Evolutionary conservation across 1,140 invertebrate species (phyloP).

Genomic region (Drosophila sulfurigaster): DNA sequence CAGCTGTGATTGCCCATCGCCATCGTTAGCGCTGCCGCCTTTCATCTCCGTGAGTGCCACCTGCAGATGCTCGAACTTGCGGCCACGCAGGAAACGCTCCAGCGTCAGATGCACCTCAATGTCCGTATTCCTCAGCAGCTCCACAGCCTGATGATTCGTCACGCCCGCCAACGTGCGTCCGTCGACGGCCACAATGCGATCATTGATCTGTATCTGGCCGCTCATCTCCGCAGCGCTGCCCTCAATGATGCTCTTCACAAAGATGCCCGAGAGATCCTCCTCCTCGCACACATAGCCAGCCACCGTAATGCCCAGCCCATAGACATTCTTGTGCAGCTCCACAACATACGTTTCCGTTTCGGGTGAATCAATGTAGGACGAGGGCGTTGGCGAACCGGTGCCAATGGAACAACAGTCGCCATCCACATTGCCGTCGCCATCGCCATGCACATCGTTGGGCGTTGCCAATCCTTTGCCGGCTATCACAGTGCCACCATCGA

Average conservation of each 20-base stretch:
- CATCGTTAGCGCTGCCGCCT: constrained; percentile 82
- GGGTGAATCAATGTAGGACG: constrained; percentile 80
- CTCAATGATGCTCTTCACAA: constrained; percentile 97
- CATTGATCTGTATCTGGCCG: constrained; percentile 95
- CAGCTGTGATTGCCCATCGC: constrained; percentile 86
- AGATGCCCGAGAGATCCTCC: constrained; percentile 95
- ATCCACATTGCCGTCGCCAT: constrained; percentile 30
- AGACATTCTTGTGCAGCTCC: constrained; percentile 88
- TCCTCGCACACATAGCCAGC: constrained; percentile 90
- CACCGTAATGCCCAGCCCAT: constrained; percentile 89
- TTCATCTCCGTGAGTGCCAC: constrained; percentile 90
- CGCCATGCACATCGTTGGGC: constrained; percentile 26
- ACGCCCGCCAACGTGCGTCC: constrained; percentile 92
- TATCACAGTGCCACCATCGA: constrained; percentile 60
- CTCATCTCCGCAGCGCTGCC: constrained; percentile 95
- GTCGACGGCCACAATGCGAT: constrained; percentile 96
- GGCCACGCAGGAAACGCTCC: constrained; percentile 93
- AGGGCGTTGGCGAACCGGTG: constrained; percentile 64
- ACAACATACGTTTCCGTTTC: constrained; percentile 88
- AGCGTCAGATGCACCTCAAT: constrained; percentile 92
- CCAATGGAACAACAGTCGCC: constrained; percentile 50
- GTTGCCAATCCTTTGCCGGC: constrained; percentile 61
- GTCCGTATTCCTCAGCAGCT: constrained; percentile 93
- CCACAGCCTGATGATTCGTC: constrained; percentile 96
- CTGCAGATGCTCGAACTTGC: constrained; percentile 95